phyloP scores from a whole-genome alignment of 2,113 vertebrate genomes.

The Barnardius zonarius region DNA sequence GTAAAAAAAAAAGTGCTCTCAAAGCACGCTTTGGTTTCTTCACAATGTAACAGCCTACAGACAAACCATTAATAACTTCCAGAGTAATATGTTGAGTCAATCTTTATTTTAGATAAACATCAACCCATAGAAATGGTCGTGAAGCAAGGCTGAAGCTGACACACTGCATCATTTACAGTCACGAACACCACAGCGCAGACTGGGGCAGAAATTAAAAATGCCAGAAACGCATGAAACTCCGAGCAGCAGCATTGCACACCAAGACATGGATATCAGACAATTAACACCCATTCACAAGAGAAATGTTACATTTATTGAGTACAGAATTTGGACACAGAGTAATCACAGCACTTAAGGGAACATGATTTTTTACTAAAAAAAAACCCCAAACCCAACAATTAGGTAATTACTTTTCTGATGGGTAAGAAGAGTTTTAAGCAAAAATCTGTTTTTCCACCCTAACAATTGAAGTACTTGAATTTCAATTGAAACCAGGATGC shows the following conservation, averaged over 20 bases:
- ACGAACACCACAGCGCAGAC: not conserved
- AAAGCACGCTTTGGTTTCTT: not conserved
- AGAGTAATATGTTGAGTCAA: not conserved
- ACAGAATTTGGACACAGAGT: not conserved
- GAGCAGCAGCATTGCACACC: not conserved
- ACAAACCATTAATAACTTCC: not conserved
- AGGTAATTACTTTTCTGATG: not conserved
- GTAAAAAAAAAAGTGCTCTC: not conserved
- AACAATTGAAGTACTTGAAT: not conserved
- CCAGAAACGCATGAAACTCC: not conserved
- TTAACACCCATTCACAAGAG: not conserved
- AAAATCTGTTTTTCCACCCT: not conserved
- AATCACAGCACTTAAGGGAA: not conserved
- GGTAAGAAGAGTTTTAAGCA: not conserved
- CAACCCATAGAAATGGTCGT: not conserved
- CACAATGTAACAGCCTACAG: not conserved
- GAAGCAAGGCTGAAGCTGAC: not conserved
- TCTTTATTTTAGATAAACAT: not conserved
- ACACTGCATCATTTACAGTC: not conserved
- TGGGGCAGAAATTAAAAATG: not conserved
- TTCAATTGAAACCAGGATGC: not conserved
- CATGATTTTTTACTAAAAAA: not conserved
- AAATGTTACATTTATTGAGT: not conserved
- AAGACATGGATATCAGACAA: not conserved
- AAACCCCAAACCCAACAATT: not conserved